Evolutionary conservation across 2,113 vertebrate genomes (phyloP), one percentile per base, ranked within the genome.

Genomic region (Hippolais icterina): DNA sequence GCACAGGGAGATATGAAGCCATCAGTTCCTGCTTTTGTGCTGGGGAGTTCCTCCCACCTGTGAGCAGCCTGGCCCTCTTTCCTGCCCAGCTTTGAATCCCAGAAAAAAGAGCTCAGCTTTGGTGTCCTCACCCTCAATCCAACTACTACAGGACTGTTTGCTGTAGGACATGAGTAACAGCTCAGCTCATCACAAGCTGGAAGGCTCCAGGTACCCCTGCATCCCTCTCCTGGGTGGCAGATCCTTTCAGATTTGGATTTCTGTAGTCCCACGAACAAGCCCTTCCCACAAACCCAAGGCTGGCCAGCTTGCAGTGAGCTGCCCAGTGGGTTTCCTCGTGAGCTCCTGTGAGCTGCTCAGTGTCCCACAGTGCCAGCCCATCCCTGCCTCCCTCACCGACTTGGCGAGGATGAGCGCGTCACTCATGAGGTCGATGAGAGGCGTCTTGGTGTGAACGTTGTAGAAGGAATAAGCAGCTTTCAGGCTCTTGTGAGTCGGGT

Each of bases 391-490:
- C n/a, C 99, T 95, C 89, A 99, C 99, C 98, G 98, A 98, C 98
- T 99, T 99, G 97, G 99, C 99, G 60, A 99, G 97, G 92, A 99
- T 99, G 87, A 99, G 99, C 8, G 99, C 99, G 2, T 99, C 99
- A 0, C 98, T 99, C 99, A 99, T 99, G 96, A 99, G 98, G 97
- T 99, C 99, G 14, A 99, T 97, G 95, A 99, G 98, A 29, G 99
- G 97, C 12, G 98, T 99, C 98, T 98, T 98, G 97, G 99, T 99
- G 98, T 99, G 99, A 74, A 99, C 99, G 1, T 99, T 99, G 98
- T 99, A 99, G 98, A 99, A 99, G 94, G 99, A 99, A 81, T 99
- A 99, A 18, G 99, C 99, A 33, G 99, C 99, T 97, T 99, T 99
- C 89, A 99, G 98, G 95, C 99, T 99, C 97, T 98, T 99, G 97